phyloP scores from a whole-genome alignment of 2,797 vertebrate genomes.

The Orientallactaga sibirica region DNA sequence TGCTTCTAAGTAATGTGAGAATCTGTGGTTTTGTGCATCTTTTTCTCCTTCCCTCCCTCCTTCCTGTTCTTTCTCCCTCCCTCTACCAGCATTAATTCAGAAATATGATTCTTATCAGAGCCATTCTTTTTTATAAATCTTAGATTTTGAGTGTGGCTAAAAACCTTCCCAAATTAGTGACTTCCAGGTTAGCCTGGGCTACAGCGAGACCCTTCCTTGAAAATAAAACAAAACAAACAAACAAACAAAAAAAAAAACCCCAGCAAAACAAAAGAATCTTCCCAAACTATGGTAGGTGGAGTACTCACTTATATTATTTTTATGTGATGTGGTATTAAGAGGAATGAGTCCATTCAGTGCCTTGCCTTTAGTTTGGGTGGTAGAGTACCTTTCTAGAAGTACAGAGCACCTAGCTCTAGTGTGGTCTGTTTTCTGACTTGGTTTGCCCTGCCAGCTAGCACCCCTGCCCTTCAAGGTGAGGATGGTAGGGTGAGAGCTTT shows the following conservation, averaged over 20 bases:
- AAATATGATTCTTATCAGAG: constrained; percentile 69
- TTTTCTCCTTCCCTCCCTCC: not conserved
- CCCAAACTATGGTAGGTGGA: not conserved
- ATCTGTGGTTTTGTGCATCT: constrained; percentile 66
- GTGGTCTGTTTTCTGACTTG: constrained; percentile 79
- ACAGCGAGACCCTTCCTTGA: too few relatives aligned
- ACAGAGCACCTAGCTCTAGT: constrained; percentile 55
- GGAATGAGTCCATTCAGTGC: constrained; percentile 39
- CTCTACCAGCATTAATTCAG: constrained; percentile 59
- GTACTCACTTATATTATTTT: constrained; percentile 1
- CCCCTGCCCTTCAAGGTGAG: not conserved
- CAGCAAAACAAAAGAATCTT: constrained; percentile 6
- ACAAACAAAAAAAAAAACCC: too few relatives aligned
- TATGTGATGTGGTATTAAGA: not conserved
- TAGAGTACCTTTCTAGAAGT: constrained; percentile 55
- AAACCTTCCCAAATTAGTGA: constrained; percentile 1
- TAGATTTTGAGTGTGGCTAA: constrained; percentile 53
- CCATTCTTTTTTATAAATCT: constrained; percentile 82
- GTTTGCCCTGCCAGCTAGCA: not conserved
- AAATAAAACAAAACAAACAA: too few relatives aligned
- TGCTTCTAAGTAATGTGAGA: constrained; percentile 68
- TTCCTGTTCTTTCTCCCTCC: not conserved
- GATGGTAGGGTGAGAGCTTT: constrained; percentile 50
- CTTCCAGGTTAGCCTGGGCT: too few relatives aligned
- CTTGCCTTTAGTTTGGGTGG: not conserved